A percentile compares a stretch with the other conserved stretches of the same genome.
These are phyloP conservation scores for Maccullochella peelii DNA, from an alignment of 2,113 vertebrate genomes.

Conservation along the genomic window DNA sequence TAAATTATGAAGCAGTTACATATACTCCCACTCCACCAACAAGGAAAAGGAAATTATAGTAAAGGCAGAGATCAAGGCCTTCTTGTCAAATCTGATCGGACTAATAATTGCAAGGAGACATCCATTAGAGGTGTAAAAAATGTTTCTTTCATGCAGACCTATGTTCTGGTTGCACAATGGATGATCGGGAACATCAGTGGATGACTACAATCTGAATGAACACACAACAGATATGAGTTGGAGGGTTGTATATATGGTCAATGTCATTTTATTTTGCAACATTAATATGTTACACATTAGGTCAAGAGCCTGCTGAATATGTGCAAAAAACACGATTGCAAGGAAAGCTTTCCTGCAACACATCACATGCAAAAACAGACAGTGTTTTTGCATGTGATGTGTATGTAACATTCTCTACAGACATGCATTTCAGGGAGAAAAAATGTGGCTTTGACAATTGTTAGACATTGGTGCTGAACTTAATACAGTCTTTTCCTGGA, in stretches of 20 bases:
- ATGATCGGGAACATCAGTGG: neutral
- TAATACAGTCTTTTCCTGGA: conserved; percentile 3
- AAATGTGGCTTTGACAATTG: neutral
- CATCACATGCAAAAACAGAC: neutral
- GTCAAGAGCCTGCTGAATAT: conserved; percentile 4
- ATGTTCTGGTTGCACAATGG: neutral
- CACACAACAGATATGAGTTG: conserved; percentile 2
- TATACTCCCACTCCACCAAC: neutral
- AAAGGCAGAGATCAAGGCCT: neutral
- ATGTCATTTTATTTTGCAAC: neutral
- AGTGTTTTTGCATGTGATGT: neutral
- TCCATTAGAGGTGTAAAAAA: neutral
- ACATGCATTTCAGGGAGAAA: neutral
- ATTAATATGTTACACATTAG: neutral
- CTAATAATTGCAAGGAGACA: conserved; percentile 17
- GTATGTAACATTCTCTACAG: neutral
- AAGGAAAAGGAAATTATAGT: neutral
- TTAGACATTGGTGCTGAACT: conserved; percentile 9
- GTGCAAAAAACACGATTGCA: neutral
- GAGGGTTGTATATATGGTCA: neutral
- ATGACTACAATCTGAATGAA: neutral
- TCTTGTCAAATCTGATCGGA: conserved; percentile 1
- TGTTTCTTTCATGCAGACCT: neutral
- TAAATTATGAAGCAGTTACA: neutral
- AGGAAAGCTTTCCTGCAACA: neutral